Evolutionary conservation across 1,140 invertebrate genomes (phyloP).

Genomic region (Lordiphosa clarofinis): DNA sequence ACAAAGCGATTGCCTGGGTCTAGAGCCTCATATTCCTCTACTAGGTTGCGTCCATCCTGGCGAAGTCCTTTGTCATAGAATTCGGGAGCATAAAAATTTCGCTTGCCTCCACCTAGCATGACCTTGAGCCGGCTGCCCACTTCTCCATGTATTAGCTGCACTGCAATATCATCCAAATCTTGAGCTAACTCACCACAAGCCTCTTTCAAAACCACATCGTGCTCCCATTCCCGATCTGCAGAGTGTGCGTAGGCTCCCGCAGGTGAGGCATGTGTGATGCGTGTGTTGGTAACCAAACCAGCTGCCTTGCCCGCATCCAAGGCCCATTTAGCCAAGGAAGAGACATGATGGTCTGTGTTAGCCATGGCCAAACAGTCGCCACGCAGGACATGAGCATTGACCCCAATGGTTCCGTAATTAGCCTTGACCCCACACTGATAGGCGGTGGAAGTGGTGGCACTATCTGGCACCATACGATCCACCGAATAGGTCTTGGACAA

Average conservation of each 20-base stretch:
- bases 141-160: constrained; percentile 86
- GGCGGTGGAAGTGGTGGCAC: constrained; percentile 87
- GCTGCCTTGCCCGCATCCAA: constrained; percentile 86
- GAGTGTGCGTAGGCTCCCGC: constrained; percentile 87
- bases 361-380: constrained; percentile 82
- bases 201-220: constrained; percentile 82
- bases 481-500: constrained; percentile 92
- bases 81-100: constrained; percentile 85
- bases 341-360: constrained; percentile 82
- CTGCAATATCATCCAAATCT: constrained; percentile 86
- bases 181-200: constrained; percentile 67
- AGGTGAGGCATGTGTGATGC: constrained; percentile 90
- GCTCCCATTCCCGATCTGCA: constrained; percentile 89
- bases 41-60: constrained; percentile 85
- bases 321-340: constrained; percentile 87
- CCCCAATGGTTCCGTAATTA: constrained; percentile 88
- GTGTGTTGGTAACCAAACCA: constrained; percentile 89
- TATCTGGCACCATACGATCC: constrained; percentile 90
- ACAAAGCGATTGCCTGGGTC: constrained; percentile 82
- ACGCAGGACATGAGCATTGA: constrained; percentile 84
- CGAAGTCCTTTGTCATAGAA: constrained; percentile 83
- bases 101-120: constrained; percentile 87
- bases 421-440: constrained; percentile 92
- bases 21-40: constrained; percentile 83
- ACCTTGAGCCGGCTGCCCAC: constrained; percentile 84